Base-by-base conservation (phyloP, 1,140 invertebrate species). In the honey bee (Apis mellifera) region DNA sequence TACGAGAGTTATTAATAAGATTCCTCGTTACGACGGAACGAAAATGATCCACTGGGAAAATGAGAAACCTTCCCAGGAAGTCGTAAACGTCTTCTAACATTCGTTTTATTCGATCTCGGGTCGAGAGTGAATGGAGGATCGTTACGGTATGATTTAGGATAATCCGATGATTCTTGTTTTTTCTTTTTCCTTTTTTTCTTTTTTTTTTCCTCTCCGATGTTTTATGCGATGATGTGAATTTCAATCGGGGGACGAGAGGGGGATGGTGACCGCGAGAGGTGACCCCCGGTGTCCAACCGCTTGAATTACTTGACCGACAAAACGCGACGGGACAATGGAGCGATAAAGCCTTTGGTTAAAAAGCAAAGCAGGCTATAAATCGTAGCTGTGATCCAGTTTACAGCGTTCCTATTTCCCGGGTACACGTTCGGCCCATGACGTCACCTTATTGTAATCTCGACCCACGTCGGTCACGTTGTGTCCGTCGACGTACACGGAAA, bases 341-440 rank as follows among this genome's bases (percentile, higher is more conserved):
- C 88, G 87, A 89, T 89, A 89, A 89, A 89, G 77, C 65, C 85
- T 68, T 86, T 83, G 57, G 76, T 77, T 89, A 85, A 89, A 89
- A 89, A 74, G 54, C 64, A 62, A 70, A 64, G 66, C 50, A 55
- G 21, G 62, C 73, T 79, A 84, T 89, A 89, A 89, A 89, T 89
- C 77, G 66, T 23, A 7, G 64, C 57, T 65, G 70, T 89, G 88
- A 89, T 89, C 88, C 76, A 89, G 85, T 89, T 89, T 85, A 87
- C 85, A 83, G 52, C 66, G 82, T 80, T 74, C 60, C 65, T 84
- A 88, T 75, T 76, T 65, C 73, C 55, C 64, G n/a, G 42, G 75
- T 83, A 71, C 66, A 59, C 62, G 62, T 69, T 66, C 54, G 19
- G n/a, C 52, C 52, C 26, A 42, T 87, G 83, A 85, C 80, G 78